Base-by-base conservation (phyloP, 1,140 invertebrate species). In the Ips typographus region DNA sequence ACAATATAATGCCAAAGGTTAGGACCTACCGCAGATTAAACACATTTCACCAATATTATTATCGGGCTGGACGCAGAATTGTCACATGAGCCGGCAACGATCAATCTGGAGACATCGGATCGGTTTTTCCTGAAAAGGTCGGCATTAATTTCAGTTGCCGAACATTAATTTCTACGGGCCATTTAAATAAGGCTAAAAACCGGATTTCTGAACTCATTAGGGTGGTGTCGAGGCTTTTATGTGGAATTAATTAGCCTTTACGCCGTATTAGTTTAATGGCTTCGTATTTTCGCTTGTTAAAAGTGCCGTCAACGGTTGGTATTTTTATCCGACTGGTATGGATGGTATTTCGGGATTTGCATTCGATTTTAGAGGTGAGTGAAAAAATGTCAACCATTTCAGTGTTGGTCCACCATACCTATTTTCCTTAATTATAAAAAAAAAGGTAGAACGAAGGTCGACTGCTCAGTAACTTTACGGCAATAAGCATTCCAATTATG, bases 181-280 rank as follows among this genome's bases (percentile, higher is more conserved):
- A 70, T 73, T 73, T 69, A 67, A 71, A 73, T 69, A 65, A 73
- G 66, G 58, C 58, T 67, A 64, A 65, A 65, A 73, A 73, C 72
- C 72, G 72, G 72, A 71, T 71, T 71, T 63, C 55, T 66, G 65
- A 64, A 73, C 70, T 73, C 72, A 73, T 73, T 73, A 73, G 67
- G 41, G 51, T 58, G 71, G 72, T 73, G 72, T 73, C 71, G 72
- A 73, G 64, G 67, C 66, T 69, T 71, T 65, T 65, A 69, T 68
- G 62, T 67, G 57, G 70, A 61, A 66, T 71, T 71, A 73, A 73
- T 73, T 73, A 73, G 64, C 43, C 43, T 66, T 66, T 66, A 66
- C 56, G 53, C 53, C 64, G 49, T 66, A 66, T 66, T 66, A 66
- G 40, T 51, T 66, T 58, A 58, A 66, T 66, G 64, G 51, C 40